Evolutionary conservation across 2,888 invertebrate genomes (phyloP).

Genomic region (Netelia inedita): DNA sequence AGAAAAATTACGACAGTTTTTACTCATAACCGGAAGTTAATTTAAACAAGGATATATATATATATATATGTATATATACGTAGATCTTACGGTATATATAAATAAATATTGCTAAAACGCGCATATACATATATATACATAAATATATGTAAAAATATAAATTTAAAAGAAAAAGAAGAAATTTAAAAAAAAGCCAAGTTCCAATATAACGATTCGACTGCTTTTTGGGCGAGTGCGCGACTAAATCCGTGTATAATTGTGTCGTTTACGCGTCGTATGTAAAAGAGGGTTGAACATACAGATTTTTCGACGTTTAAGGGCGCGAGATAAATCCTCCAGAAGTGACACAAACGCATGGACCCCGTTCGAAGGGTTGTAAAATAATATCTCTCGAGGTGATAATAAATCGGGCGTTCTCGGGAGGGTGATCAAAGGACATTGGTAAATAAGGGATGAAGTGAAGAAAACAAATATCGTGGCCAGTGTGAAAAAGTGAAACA

Average conservation of each 20-base stretch:
- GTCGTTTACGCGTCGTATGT: neutral
- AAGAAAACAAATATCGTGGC: neutral
- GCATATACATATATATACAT: neutral
- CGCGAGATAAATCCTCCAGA: conserved; percentile 34
- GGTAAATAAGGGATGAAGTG: no score
- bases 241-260: conserved; percentile 1
- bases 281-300: neutral
- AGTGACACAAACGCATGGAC: conserved; percentile 54
- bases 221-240: neutral
- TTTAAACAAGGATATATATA: neutral
- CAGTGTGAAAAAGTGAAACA: neutral
- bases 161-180: conserved; percentile 3
- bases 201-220: neutral
- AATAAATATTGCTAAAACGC: neutral
- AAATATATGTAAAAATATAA: neutral
- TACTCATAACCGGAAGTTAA: conserved; percentile 27
- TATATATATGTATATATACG: no score
- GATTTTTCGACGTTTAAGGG: conserved; percentile 33
- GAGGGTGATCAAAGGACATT: no score
- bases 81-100: conserved; percentile 12
- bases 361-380: conserved; percentile 60
- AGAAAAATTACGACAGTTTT: conserved; percentile 15
- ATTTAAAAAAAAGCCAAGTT: neutral
- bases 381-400: conserved; percentile 18
- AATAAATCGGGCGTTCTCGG: neutral